Percentiles rank a stretch among this genome's conserved stretches.
Conservation (phyloP, 2,888 invertebrate species). For the Ophion costatus region DNA sequence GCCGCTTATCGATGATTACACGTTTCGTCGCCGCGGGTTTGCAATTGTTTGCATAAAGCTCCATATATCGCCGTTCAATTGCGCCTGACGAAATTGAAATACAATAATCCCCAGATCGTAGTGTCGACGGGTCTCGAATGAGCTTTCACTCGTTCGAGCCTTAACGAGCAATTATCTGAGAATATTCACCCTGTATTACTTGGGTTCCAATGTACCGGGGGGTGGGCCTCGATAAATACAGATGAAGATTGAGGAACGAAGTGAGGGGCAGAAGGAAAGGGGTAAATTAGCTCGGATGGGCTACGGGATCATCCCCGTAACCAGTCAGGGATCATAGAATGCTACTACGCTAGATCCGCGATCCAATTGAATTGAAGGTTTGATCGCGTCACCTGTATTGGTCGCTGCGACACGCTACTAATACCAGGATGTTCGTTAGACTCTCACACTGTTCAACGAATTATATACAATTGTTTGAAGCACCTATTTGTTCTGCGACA, state of each 20-base stretch:
- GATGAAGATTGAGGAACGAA: slow-evolving; percentile 45
- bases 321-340: slow-evolving; percentile 23
- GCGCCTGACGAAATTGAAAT: slow-evolving; percentile 35
- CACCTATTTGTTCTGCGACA: neutral
- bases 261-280: neutral
- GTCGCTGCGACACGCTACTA: slow-evolving; percentile 1
- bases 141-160: slow-evolving; percentile 20
- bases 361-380: slow-evolving; percentile 36
- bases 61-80: neutral
- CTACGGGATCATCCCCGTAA: slow-evolving; percentile 19
- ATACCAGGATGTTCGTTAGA: slow-evolving; percentile 24
- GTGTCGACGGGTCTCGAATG: slow-evolving; percentile 9
- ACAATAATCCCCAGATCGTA: slow-evolving; percentile 24
- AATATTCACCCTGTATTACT: slow-evolving; percentile 39
- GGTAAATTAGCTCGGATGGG: slow-evolving; percentile 8
- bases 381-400: slow-evolving; percentile 19
- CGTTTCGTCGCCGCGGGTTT: slow-evolving; percentile 26
- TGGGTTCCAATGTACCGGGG: neutral
- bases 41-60: slow-evolving; percentile 28
- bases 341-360: slow-evolving; percentile 14
- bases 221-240: slow-evolving; percentile 29
- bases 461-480: slow-evolving; percentile 16
- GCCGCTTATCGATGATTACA: neutral
- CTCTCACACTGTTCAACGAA: neutral
- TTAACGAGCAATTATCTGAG: slow-evolving; percentile 23